Conservation (phyloP, 2,888 invertebrate genomes). For the Therioaphis trifolii region DNA sequence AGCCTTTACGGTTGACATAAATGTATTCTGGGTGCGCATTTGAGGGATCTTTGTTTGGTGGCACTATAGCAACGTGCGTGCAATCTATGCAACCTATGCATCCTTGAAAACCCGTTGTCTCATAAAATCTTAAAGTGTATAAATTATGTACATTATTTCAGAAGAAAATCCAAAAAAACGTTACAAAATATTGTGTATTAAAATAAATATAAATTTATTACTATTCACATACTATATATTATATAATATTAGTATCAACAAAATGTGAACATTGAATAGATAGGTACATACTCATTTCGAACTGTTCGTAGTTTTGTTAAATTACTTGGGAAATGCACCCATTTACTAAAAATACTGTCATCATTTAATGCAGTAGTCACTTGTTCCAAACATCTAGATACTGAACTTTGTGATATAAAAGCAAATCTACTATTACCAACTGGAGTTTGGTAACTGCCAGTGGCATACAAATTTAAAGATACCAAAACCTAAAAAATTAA, state of each 20-base stretch:
- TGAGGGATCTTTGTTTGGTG: too few species aligned
- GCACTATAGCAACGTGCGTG: too few species aligned
- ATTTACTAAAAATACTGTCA: background rate
- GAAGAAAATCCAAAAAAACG: too few species aligned
- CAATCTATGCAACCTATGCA: too few species aligned
- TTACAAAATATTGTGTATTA: too few species aligned
- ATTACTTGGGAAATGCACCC: conserved; percentile 3
- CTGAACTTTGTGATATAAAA: background rate
- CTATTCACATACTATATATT: too few species aligned
- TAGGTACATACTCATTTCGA: background rate
- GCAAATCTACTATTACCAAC: conserved; percentile 15
- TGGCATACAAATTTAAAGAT: background rate
- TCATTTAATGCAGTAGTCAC: background rate
- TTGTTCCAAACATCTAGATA: conserved; percentile 9
- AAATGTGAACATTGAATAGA: too few species aligned
- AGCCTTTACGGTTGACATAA: conserved; percentile 17
- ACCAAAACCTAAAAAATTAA: conserved; percentile 1
- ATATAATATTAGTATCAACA: too few species aligned
- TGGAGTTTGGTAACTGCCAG: conserved; percentile 2
- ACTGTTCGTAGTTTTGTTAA: background rate
- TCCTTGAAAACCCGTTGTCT: too few species aligned
- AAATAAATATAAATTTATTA: too few species aligned
- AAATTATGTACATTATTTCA: too few species aligned
- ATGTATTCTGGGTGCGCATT: conserved; percentile 11
- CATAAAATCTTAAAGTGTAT: too few species aligned